Evolutionary conservation across 2,113 vertebrate genomes (phyloP).

Genomic region (Poeciliopsis turrubarensis): DNA sequence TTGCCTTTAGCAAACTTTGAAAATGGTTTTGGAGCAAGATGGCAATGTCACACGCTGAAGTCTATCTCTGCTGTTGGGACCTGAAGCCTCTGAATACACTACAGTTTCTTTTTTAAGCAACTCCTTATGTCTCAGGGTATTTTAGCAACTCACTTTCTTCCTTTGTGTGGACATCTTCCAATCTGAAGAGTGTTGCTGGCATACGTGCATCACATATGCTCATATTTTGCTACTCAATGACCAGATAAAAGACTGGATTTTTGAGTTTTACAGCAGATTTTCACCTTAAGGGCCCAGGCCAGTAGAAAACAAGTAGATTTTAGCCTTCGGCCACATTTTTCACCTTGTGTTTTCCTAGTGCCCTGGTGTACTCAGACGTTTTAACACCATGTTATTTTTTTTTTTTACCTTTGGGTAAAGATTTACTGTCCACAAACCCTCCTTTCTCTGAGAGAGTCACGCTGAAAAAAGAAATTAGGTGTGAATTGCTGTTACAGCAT

Average conservation of each 20-base stretch:
- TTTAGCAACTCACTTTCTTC: background rate
- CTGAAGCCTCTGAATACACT: no score
- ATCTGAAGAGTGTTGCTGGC: background rate
- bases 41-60: no score
- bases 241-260: background rate
- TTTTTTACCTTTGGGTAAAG: constrained; percentile 41
- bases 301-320: background rate
- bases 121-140: no score
- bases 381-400: constrained; percentile 59
- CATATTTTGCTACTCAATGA: background rate
- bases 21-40: no score
- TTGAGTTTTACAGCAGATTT: background rate
- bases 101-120: no score
- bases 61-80: no score
- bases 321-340: background rate
- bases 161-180: background rate
- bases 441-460: constrained; percentile 40
- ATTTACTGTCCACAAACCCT: constrained; percentile 63
- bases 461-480: constrained; percentile 56
- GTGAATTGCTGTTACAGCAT: constrained; percentile 61
- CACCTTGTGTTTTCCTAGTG: constrained; percentile 7
- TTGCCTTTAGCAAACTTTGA: no score
- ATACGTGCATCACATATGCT: background rate
- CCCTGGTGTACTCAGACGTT: background rate
- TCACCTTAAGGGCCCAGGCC: background rate